Conservation (phyloP, 2,113 vertebrate species). For the Gymnarchus niloticus region DNA sequence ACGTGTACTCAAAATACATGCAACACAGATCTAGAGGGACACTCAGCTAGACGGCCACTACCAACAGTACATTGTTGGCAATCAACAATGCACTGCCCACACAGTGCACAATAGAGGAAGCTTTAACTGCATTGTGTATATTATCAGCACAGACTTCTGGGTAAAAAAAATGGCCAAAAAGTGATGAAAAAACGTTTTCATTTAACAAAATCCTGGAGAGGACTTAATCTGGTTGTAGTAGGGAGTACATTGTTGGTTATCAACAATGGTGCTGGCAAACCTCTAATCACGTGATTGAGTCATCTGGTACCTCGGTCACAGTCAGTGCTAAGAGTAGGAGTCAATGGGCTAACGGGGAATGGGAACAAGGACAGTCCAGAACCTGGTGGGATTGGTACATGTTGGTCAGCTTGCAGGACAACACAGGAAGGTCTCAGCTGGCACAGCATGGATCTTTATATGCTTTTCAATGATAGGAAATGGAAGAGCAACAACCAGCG, state of each 20-base stretch:
- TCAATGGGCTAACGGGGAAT: constrained; percentile 79
- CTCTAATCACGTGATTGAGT: constrained; percentile 47
- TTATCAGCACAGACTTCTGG: constrained; percentile 34
- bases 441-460: constrained; percentile 24
- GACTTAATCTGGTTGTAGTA: constrained; percentile 16
- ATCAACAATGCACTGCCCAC: constrained; percentile 88
- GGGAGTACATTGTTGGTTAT: constrained; percentile 82
- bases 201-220: constrained; percentile 10
- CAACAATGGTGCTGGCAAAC: constrained; percentile 71
- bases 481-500: background rate
- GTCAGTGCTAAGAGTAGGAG: constrained; percentile 80
- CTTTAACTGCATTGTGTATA: constrained; percentile 40
- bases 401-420: constrained; percentile 52
- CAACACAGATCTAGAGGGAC: constrained; percentile 53
- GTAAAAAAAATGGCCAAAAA: constrained; percentile 21
- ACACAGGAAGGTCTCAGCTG: constrained; percentile 54
- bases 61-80: constrained; percentile 90
- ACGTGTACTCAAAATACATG: constrained; percentile 46
- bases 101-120: constrained; percentile 69
- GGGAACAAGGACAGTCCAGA: constrained; percentile 75
- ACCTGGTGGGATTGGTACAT: constrained; percentile 80
- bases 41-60: constrained; percentile 61
- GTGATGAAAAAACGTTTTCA: constrained; percentile 3
- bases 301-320: constrained; percentile 82
- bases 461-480: constrained; percentile 48